A percentile compares a stretch with the other conserved stretches of the same genome.
These are phyloP conservation scores for Julus scandinavius DNA, from an alignment of 2,888 invertebrate species.

Conservation along the genomic window DNA sequence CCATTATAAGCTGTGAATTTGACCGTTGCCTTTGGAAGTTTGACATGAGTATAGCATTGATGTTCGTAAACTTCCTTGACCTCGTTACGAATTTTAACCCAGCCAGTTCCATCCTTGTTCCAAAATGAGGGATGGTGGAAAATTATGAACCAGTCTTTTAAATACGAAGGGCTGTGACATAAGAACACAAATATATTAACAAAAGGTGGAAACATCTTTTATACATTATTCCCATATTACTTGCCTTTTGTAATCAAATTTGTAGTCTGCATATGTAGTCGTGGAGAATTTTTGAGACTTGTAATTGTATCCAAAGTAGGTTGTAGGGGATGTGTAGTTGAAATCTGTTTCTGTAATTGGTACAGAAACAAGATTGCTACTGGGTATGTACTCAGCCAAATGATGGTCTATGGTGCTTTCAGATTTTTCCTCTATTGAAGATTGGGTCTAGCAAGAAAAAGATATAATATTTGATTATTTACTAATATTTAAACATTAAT, in stretches of 20 bases:
- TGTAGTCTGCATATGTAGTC: not conserved
- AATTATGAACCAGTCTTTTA: not conserved
- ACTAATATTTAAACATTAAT: not conserved
- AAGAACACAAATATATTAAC: not conserved
- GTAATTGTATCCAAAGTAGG: not conserved
- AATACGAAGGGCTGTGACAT: not conserved
- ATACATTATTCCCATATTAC: not conserved
- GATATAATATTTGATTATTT: not conserved
- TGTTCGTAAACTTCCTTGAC: not conserved
- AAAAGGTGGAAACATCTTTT: not conserved
- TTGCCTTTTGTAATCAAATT: not conserved
- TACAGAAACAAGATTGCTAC: not conserved
- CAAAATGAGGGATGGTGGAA: not conserved
- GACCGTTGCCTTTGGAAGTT: not conserved
- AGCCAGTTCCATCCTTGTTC: not conserved
- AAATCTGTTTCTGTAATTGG: not conserved
- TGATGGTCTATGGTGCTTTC: not conserved
- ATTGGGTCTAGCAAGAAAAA: not conserved
- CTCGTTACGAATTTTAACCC: not conserved
- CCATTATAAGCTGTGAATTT: not conserved
- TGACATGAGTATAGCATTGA: not conserved
- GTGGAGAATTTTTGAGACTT: not conserved
- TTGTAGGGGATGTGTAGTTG: not conserved
- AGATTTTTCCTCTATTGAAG: not conserved
- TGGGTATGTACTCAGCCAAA: not conserved